Percentiles rank a stretch among this genome's conserved stretches.
phyloP scores from a whole-genome alignment of 2,797 vertebrate genomes.

The Columba guinea region DNA sequence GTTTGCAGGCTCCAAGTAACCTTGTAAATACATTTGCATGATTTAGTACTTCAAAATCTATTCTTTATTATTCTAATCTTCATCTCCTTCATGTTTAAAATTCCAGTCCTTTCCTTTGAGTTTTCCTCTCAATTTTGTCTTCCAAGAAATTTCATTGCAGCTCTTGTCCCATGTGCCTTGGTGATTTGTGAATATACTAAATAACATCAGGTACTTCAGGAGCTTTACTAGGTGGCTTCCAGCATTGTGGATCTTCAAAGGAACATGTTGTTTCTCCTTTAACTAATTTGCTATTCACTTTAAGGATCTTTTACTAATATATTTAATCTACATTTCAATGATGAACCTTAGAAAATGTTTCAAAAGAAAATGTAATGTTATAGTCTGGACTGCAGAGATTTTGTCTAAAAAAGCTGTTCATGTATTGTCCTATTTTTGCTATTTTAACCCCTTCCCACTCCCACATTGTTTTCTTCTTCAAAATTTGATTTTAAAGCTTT shows the following conservation, averaged over 20 bases:
- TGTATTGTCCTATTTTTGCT: not conserved
- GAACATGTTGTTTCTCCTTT: not conserved
- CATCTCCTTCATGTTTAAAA: not conserved
- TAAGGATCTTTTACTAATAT: not conserved
- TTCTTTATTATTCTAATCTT: not conserved
- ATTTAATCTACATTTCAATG: not conserved
- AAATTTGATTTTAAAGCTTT: not conserved
- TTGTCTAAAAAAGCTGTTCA: not conserved
- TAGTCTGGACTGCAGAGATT: not conserved
- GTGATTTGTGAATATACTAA: fast-evolving
- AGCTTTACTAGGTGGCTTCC: not conserved
- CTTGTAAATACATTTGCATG: not conserved
- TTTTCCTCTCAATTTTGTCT: not conserved
- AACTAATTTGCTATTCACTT: not conserved
- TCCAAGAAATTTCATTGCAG: not conserved
- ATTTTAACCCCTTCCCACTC: not conserved
- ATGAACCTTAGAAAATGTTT: not conserved
- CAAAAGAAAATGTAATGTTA: not conserved
- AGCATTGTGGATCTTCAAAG: not conserved
- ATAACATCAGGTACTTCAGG: not conserved
- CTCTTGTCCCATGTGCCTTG: fast-evolving
- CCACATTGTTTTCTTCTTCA: not conserved
- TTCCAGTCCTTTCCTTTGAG: not conserved
- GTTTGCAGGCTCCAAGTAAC: not conserved
- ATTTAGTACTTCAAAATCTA: not conserved